These are phyloP conservation scores for Nesospiza acunhae DNA, from an alignment of 2,113 vertebrate species.

Conservation along the genomic window DNA sequence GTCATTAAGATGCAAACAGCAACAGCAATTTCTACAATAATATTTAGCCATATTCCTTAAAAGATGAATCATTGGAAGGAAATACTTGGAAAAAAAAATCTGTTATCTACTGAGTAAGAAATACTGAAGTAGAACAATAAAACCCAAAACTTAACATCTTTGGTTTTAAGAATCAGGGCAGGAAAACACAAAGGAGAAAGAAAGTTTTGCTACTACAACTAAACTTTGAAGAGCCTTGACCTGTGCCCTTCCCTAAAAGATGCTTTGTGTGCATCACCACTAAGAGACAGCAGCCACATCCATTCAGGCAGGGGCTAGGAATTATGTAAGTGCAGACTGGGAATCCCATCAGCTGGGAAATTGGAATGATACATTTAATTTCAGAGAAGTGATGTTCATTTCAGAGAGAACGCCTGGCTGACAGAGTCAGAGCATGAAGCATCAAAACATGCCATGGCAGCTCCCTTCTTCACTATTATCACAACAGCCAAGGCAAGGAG, in stretches of 20 bases:
- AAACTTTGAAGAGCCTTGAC: not conserved
- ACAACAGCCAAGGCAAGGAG: not conserved
- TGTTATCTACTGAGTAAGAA: not conserved
- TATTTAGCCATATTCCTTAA: not conserved
- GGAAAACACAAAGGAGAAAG: not conserved
- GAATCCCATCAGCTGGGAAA: not conserved
- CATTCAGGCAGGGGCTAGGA: not conserved
- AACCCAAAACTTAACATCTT: not conserved
- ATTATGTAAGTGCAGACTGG: not conserved
- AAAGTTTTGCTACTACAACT: not conserved
- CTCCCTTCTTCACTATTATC: not conserved
- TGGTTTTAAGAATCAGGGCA: not conserved
- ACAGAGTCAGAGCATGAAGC: not conserved
- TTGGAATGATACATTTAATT: not conserved
- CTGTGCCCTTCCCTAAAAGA: not conserved
- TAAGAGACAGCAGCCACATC: not conserved
- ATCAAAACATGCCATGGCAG: rapidly evolving
- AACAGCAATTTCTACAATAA: not conserved
- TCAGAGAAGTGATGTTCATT: not conserved
- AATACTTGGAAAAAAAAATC: not conserved
- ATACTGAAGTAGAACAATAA: not conserved
- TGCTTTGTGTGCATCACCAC: not conserved
- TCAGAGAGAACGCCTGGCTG: not conserved
- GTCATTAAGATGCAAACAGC: not conserved
- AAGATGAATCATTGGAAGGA: not conserved